Evolutionary conservation across 2,113 vertebrate genomes (phyloP), one percentile per base, ranked within the genome.

Genomic region (Oophaga pumilio): DNA sequence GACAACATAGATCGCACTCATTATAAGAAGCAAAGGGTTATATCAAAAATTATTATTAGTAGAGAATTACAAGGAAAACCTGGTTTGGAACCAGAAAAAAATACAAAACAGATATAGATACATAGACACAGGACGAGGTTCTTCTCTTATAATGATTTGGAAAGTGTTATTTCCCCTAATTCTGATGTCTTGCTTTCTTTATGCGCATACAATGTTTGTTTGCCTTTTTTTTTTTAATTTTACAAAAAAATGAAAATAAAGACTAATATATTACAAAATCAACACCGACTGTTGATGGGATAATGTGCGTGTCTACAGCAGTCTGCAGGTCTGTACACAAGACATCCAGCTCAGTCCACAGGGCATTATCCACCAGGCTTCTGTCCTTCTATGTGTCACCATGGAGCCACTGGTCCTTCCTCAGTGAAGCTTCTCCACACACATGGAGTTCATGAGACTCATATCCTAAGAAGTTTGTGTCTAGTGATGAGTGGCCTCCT

Each of bases 11-110:
- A 99, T 97, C 96, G 97, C 98, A 99, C 97, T 99, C 97, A 97
- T 97, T 98, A 97, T 99, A 99, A 98, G 97, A 99, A 99, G 97
- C 97, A 99, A 99, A 98, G 97, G 97, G 97, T 99, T 98, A 99
- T 99, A 99, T 99, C 95, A 99, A 99, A 99, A 99, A 99, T 98
- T 96, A 99, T 98, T 96, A 99, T 98, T 99, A 99, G 97, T 99
- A 99, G 97, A 98, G 97, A 99, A 98, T 98, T 97, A 99, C 97
- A 99, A 43, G 97, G 97, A 99, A 73, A 98, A 96, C 94, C 95
- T 97, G 98, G 98, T 99, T 99, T 99, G 97, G 97, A 97, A 99
- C 98, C 98, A 99, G 98, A 97, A 98, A 99, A 99, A 96, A 99
- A 99, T 96, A 99, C 98, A 99, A 98, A 99, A 99, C 98, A 99